Conservation (phyloP, 2,113 vertebrate genomes). For the Baryphthengus martii region DNA sequence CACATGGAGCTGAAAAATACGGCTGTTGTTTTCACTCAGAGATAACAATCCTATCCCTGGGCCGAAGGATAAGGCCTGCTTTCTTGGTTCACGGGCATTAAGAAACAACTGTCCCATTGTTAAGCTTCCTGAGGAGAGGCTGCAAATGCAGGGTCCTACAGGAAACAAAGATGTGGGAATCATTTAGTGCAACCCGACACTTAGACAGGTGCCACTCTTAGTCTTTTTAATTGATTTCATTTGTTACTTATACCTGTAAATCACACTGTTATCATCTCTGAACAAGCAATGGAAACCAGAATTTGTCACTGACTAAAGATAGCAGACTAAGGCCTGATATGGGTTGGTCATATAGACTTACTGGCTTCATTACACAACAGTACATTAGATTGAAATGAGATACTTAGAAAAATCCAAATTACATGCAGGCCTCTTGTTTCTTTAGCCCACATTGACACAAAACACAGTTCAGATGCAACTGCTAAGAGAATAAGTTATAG, state of each 20-base stretch:
- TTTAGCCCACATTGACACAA: conserved; percentile 82
- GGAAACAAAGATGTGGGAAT: conserved; percentile 88
- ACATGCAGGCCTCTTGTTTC: conserved; percentile 90
- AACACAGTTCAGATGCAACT: conserved; percentile 83
- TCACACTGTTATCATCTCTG: conserved; percentile 84
- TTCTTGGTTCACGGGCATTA: conserved; percentile 81
- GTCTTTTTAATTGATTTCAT: conserved; percentile 97
- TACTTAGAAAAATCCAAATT: conserved; percentile 91
- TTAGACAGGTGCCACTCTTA: conserved; percentile 85
- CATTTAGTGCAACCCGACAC: conserved; percentile 89
- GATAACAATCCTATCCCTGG: conserved; percentile 83
- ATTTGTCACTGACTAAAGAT: conserved; percentile 75
- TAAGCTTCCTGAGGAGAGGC: conserved; percentile 72
- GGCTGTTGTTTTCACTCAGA: conserved; percentile 69
- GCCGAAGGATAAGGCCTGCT: conserved; percentile 77
- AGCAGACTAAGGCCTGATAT: conserved; percentile 68
- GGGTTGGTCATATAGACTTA: conserved; percentile 80
- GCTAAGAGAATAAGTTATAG: conserved; percentile 12
- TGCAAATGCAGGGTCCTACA: conserved; percentile 80
- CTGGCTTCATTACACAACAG: conserved; percentile 83
- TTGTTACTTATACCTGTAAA: conserved; percentile 95
- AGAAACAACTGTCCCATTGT: conserved; percentile 90
- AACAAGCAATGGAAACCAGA: conserved; percentile 79
- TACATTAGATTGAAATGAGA: conserved; percentile 87
- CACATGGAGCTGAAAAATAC: conserved; percentile 71